Evolutionary conservation across 2,113 vertebrate species (phyloP).

Genomic region (Ardeotis arabs): DNA sequence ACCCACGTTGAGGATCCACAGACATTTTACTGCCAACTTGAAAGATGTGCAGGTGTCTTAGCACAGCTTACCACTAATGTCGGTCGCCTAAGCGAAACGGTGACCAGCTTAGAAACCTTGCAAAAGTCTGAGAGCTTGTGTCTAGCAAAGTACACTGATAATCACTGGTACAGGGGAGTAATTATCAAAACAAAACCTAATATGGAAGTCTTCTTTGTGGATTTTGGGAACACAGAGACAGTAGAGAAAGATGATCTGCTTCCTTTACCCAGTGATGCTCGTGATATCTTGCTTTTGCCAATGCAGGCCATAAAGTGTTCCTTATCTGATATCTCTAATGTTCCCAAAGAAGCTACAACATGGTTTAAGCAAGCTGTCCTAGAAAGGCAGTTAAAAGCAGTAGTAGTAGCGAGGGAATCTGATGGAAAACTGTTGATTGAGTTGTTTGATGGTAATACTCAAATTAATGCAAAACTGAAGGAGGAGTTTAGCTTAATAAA

Average conservation of each 20-base stretch:
- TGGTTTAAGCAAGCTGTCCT: slow-evolving; percentile 85
- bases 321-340: slow-evolving; percentile 80
- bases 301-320: slow-evolving; percentile 89
- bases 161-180: slow-evolving; percentile 88
- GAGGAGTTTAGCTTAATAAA: slow-evolving; percentile 68
- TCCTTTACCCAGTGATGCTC: slow-evolving; percentile 83
- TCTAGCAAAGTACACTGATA: slow-evolving; percentile 88
- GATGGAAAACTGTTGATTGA: slow-evolving; percentile 87
- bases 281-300: slow-evolving; percentile 84
- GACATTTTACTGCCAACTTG: slow-evolving; percentile 89
- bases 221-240: slow-evolving; percentile 87
- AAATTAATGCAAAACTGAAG: slow-evolving; percentile 85
- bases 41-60: slow-evolving; percentile 77
- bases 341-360: slow-evolving; percentile 70
- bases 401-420: slow-evolving; percentile 85
- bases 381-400: slow-evolving; percentile 77
- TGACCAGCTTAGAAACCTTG: slow-evolving; percentile 55
- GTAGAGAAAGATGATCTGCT: slow-evolving; percentile 78
- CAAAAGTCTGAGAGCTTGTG: slow-evolving; percentile 77
- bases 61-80: slow-evolving; percentile 77
- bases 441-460: slow-evolving; percentile 81
- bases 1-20: slow-evolving; percentile 78
- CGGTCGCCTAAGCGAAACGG: slow-evolving; percentile 62
- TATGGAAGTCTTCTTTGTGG: slow-evolving; percentile 87
- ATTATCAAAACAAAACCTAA: slow-evolving; percentile 73